Evolutionary conservation across 2,113 vertebrate genomes (phyloP).

Genomic region (Xiphophorus hellerii): DNA sequence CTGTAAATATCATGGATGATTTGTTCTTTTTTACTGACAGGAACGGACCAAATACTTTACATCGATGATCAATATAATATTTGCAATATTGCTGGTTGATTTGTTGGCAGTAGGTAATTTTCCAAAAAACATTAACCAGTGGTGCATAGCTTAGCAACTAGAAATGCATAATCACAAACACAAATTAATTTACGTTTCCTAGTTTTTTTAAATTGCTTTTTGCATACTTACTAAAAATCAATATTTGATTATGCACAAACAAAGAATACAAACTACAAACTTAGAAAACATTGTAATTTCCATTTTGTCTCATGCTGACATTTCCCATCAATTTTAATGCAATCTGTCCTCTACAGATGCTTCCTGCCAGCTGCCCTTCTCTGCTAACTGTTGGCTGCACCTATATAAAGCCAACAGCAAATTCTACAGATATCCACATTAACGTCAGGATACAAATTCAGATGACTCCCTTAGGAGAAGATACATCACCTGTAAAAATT

Average conservation of each 20-base stretch:
- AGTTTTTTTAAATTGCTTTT: too few relatives aligned
- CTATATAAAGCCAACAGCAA: too few relatives aligned
- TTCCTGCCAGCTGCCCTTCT: neutral
- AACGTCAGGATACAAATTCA: neutral
- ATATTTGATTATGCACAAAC: too few relatives aligned
- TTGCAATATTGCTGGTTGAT: too few relatives aligned
- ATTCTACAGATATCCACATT: neutral
- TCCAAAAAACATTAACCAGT: too few relatives aligned
- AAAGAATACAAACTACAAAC: neutral
- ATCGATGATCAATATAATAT: too few relatives aligned
- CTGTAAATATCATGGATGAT: neutral
- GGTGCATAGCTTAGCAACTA: too few relatives aligned
- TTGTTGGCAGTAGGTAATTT: too few relatives aligned
- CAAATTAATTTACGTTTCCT: too few relatives aligned
- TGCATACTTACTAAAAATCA: too few relatives aligned
- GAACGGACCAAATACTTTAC: too few relatives aligned
- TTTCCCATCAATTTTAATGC: neutral
- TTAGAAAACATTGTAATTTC: neutral
- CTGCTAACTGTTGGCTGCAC: neutral
- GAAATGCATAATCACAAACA: too few relatives aligned
- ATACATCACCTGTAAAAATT: neutral
- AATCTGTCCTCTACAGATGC: neutral
- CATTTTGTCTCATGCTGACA: neutral
- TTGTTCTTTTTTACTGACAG: neutral
- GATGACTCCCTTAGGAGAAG: neutral